Conservation (phyloP, 1,140 invertebrate genomes). For the Uloborus diversus region DNA sequence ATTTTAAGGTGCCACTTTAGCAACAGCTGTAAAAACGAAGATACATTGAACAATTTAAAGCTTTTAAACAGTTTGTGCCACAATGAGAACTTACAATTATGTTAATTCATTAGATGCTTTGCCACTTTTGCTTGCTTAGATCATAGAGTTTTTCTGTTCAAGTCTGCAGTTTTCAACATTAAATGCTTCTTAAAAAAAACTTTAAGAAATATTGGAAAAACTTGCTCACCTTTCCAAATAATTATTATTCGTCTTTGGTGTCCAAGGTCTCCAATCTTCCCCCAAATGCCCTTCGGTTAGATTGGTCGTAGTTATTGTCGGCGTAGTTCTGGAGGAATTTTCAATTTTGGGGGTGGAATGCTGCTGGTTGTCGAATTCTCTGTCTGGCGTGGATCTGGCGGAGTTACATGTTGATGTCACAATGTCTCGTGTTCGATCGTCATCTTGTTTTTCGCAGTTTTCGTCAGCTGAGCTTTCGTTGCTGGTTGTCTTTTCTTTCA, state of each 20-base stretch:
- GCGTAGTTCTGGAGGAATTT: neutral
- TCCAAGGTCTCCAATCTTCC: slow-evolving; percentile 48
- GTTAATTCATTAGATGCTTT: too few species aligned
- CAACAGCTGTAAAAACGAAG: too few species aligned
- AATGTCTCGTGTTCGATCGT: slow-evolving; percentile 9
- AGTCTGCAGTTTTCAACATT: too few species aligned
- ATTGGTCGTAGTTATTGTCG: slow-evolving; percentile 13
- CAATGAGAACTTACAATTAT: too few species aligned
- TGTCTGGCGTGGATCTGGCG: slow-evolving; percentile 33
- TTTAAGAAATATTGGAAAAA: too few species aligned
- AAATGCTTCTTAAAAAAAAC: too few species aligned
- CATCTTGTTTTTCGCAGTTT: neutral
- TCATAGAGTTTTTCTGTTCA: too few species aligned
- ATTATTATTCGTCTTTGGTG: slow-evolving; percentile 39
- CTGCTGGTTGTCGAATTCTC: slow-evolving; percentile 27
- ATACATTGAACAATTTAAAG: too few species aligned
- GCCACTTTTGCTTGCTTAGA: too few species aligned
- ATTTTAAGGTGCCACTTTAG: too few species aligned
- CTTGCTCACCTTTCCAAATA: slow-evolving; percentile 39
- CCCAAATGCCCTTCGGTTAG: slow-evolving; percentile 43
- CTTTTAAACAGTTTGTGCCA: too few species aligned
- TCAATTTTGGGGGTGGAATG: neutral
- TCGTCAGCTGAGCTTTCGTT: neutral
- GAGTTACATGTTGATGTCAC: slow-evolving; percentile 22
- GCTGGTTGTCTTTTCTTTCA: slow-evolving; percentile 13